Percentiles rank a stretch among this genome's conserved stretches.
These are phyloP conservation scores for Hydropotes inermis DNA, from an alignment of 2,113 vertebrate species.

Conservation along the genomic window DNA sequence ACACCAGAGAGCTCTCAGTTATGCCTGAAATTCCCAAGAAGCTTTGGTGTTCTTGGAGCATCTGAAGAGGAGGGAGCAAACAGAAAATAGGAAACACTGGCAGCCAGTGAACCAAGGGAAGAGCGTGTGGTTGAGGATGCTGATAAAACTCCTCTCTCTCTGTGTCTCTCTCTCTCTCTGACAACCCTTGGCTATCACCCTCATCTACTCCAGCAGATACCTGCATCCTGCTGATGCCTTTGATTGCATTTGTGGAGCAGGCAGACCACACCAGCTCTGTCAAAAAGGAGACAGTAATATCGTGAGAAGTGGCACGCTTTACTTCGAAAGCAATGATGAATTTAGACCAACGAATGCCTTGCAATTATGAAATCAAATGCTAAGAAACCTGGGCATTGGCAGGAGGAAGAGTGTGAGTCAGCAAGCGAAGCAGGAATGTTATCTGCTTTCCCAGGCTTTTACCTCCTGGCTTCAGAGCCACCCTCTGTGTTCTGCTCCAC, in stretches of 20 bases:
- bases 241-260: neutral
- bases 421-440: neutral
- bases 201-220: neutral
- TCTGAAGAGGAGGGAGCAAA: neutral
- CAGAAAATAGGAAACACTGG: neutral
- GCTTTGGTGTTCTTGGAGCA: neutral
- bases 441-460: neutral
- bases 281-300: neutral
- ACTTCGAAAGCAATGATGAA: neutral
- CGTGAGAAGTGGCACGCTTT: neutral
- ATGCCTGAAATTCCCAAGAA: neutral
- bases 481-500: neutral
- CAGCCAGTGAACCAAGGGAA: neutral
- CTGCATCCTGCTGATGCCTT: neutral
- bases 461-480: neutral
- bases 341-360: neutral
- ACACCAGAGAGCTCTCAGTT: neutral
- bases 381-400: neutral
- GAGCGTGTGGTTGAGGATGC: neutral
- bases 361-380: neutral
- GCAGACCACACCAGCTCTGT: neutral
- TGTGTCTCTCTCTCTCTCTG: neutral
- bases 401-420: rapidly evolving
- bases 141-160: neutral
- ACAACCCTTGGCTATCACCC: neutral